Evolutionary conservation across 2,797 vertebrate genomes (phyloP), one percentile per base, ranked within the genome.

Genomic region (Emys orbicularis): DNA sequence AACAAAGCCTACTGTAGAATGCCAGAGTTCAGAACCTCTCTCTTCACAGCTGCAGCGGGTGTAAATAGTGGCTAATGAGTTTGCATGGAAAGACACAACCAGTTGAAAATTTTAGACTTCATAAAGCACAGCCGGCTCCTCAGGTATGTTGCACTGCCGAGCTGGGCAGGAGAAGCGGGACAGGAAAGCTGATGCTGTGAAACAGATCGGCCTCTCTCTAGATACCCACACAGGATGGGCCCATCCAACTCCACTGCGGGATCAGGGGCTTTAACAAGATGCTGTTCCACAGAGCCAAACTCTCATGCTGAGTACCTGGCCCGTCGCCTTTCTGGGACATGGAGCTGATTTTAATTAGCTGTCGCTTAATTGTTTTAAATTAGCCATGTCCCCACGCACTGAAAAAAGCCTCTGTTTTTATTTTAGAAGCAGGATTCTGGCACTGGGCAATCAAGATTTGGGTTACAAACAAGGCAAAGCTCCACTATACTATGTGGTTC

Each of bases 1-100:
- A 98, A 98, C 98, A 98, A 99, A 99, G 98, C 99, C 98, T 99
- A 99, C 98, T 98, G 98, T 98, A 98, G 98, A 98, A 98, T 98
- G 98, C 98, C 98, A 98, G 98, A 98, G 98, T 99, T 99, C 98
- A 99, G 97, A 98, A 98, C 98, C 98, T 98, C 98, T 98, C 98
- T 98, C 98, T 98, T 98, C 97, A 98, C 98, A 99, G 98, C 98
- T 98, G 98, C 97, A 96, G 98, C 88, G 98, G 98, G 98, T 98
- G 97, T 98, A 98, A 98, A 98, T 98, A 98, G 98, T 97, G 98
- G 97, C 98, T 98, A 98, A 98, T 98, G 98, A 98, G 98, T 98
- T 98, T 98, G 98, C 98, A 97, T 88, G 97, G 97, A 97, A 98
- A 98, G 98, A 92, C 94, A 98, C 97, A 97, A 97, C 98, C 98